Evolutionary conservation across 2,113 vertebrate species (phyloP).

Genomic region (Silurus asotus): DNA sequence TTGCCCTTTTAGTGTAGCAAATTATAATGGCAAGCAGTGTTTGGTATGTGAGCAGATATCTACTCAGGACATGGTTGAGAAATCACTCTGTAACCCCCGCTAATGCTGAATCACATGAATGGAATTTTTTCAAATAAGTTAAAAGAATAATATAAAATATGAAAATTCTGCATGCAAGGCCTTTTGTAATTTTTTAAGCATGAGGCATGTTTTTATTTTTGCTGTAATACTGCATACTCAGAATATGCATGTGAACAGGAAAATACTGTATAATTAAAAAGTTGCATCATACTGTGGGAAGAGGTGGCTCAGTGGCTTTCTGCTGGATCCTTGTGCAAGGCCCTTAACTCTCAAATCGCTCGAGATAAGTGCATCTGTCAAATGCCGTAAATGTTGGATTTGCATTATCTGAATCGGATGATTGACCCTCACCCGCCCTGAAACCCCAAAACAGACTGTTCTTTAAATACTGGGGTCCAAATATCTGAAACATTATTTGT

Average conservation of each 20-base stretch:
- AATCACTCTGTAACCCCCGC: conserved; percentile 17
- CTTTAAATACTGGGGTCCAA: background rate
- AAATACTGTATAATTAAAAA: background rate
- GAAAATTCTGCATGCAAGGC: too few species aligned
- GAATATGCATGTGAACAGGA: background rate
- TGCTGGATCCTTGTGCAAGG: too few species aligned
- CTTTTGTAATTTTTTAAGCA: background rate
- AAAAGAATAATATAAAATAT: background rate
- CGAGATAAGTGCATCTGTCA: too few species aligned
- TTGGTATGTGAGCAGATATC: conserved; percentile 34
- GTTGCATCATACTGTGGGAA: too few species aligned
- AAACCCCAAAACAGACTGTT: background rate
- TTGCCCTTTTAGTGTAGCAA: conserved; percentile 49
- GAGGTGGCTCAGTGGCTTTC: too few species aligned
- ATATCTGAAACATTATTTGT: background rate
- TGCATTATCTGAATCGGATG: background rate
- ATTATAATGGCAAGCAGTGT: conserved; percentile 42
- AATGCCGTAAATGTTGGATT: background rate
- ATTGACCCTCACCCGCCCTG: background rate
- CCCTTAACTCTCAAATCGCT: too few species aligned
- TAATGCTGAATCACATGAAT: background rate
- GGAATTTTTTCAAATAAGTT: background rate
- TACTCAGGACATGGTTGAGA: conserved; percentile 28
- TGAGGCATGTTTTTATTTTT: background rate
- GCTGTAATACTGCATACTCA: background rate